Evolutionary conservation across 2,113 vertebrate species (phyloP).

Genomic region (Pionites leucogaster): DNA sequence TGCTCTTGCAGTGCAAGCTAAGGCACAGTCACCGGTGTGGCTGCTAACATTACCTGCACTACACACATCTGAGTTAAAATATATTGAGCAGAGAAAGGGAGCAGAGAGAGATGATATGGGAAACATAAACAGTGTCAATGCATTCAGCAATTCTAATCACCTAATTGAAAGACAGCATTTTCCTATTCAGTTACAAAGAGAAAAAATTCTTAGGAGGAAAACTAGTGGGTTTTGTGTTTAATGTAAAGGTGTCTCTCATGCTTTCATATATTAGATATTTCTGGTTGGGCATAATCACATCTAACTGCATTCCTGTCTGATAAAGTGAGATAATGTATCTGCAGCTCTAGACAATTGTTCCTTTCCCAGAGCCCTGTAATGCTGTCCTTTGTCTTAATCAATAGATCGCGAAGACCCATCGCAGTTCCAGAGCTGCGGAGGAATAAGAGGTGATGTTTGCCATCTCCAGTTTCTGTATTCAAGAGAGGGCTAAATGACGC

Average conservation of each 20-base stretch:
- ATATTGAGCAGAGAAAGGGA: background rate
- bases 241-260: background rate
- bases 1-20: background rate
- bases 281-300: background rate
- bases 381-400: background rate
- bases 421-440: background rate
- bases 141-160: background rate
- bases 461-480: background rate
- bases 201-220: background rate
- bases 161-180: background rate
- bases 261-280: background rate
- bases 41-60: rapidly evolving
- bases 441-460: background rate
- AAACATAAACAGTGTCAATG: background rate
- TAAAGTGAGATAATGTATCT: background rate
- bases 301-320: background rate
- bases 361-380: background rate
- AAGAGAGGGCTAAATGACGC: background rate
- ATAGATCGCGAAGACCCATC: background rate
- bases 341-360: background rate
- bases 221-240: background rate
- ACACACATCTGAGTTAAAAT: no score
- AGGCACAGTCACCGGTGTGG: background rate
- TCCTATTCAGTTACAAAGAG: background rate
- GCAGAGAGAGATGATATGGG: background rate